A percentile compares a stretch with the other conserved stretches of the same genome.
Evolutionary conservation across 2,888 invertebrate species (phyloP).

Genomic region (Nebria brevicollis): DNA sequence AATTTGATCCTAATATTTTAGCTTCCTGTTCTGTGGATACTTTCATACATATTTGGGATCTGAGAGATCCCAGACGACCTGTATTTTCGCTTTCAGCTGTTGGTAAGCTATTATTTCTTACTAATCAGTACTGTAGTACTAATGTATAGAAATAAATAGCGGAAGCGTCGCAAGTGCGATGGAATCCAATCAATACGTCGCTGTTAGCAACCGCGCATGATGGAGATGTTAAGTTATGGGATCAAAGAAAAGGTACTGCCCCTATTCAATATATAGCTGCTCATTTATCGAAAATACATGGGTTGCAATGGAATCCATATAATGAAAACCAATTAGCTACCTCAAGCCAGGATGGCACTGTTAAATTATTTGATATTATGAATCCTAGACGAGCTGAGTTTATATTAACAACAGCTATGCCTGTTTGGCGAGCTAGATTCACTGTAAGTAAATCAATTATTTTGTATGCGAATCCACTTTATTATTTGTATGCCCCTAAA

Average conservation of each 20-base stretch:
- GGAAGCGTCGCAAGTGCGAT: conserved; percentile 93
- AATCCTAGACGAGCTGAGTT: conserved; percentile 87
- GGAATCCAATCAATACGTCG: conserved; percentile 87
- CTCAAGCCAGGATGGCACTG: conserved; percentile 94
- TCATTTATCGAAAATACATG: conserved; percentile 89
- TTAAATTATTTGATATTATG: conserved; percentile 92
- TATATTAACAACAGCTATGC: conserved; percentile 83
- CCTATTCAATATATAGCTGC: conserved; percentile 95
- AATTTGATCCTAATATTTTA: conserved; percentile 76
- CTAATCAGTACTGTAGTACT: neutral
- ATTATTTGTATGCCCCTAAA: no score
- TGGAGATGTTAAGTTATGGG: conserved; percentile 96
- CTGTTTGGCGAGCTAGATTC: conserved; percentile 93
- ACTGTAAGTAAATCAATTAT: conserved; percentile 66
- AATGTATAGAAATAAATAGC: conserved; percentile 64
- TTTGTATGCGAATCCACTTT: neutral
- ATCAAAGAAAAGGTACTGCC: conserved; percentile 85
- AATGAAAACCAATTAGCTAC: conserved; percentile 88
- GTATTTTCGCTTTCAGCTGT: conserved; percentile 87
- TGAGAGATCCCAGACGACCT: conserved; percentile 86
- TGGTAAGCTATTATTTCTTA: conserved; percentile 67
- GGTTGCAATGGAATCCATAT: conserved; percentile 92
- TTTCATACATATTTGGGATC: conserved; percentile 93
- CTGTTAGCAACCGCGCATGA: conserved; percentile 94
- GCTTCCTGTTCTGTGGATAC: conserved; percentile 95